Conservation (phyloP, 1,140 invertebrate genomes). For the Prorops nasuta region DNA sequence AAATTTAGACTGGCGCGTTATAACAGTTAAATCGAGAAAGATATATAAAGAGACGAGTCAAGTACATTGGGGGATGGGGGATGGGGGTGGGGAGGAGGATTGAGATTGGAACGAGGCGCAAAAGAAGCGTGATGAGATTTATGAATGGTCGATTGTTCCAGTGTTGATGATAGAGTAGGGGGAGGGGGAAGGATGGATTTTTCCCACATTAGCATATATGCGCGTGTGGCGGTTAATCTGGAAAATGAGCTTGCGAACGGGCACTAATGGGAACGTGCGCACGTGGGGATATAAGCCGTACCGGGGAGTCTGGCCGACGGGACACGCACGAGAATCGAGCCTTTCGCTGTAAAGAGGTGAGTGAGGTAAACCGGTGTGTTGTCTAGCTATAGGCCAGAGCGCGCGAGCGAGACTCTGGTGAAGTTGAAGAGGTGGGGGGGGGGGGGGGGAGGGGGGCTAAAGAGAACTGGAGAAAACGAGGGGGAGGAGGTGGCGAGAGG, state of each 20-base stretch:
- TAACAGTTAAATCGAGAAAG: too few relatives aligned
- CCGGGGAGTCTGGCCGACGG: background rate
- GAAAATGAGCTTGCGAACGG: background rate
- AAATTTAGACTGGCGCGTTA: too few relatives aligned
- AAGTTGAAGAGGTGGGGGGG: background rate
- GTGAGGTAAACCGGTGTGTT: constrained; percentile 8
- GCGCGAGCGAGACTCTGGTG: background rate
- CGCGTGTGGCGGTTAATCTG: background rate
- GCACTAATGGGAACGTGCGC: background rate
- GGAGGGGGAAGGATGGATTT: too few relatives aligned
- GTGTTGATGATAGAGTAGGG: too few relatives aligned
- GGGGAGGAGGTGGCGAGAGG: constrained; percentile 6
- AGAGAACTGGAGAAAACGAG: constrained; percentile 7
- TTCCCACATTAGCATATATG: background rate
- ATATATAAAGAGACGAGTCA: too few relatives aligned
- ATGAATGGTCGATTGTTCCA: too few relatives aligned
- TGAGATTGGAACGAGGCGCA: too few relatives aligned
- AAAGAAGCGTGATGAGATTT: too few relatives aligned
- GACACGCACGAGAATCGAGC: background rate
- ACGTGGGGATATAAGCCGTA: background rate
- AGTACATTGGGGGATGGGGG: too few relatives aligned
- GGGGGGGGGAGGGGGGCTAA: background rate
- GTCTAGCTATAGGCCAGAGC: constrained; percentile 1
- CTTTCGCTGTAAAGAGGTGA: background rate
- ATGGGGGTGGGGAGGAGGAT: too few relatives aligned